Base-by-base conservation (phyloP, 2,113 vertebrate genomes). In the Apus apus region DNA sequence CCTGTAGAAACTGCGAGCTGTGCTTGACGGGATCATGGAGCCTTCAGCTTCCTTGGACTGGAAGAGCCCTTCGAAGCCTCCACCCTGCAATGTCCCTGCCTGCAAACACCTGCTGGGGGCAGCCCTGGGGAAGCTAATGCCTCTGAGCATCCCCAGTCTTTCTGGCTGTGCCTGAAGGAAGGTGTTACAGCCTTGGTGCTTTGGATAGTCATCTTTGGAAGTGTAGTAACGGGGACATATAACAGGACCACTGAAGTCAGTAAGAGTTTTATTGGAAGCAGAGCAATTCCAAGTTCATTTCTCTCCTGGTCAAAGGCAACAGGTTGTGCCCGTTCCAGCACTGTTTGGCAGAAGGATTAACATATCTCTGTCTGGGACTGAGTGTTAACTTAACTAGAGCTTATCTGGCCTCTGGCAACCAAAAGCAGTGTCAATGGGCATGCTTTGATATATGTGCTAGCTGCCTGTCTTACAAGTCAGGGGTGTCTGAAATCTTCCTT, bases 21-120 rank as follows among this genome's bases (percentile, higher is more conserved):
- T 54, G 23, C 50, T 89, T 1, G 2, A 57, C 26, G 74, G 16
- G 23, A 36, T 48, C 30, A 13, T 0, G 0, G 16, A 22, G 11
- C 26, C 36, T 83, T 80, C 65, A 53, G 46, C 45, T 77, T 80
- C 68, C 50, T 89, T 11, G 45, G 40, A 9, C 19, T 9, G 58
- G 58, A 38, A 76, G 20, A 68, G 48, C 29, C 50, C n/a, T 70
- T 66, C 0, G 3, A 18, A 62, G 19, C 50, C 7, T 89, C 27
- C 38, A 13, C 3, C 30, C 11, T 0, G 0, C 40, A 27, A 3
- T 1, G 1, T 58, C 66, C 61, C 73, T 53, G 27, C 34, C 12
- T 56, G 67, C 62, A 64, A 29, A 75, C 36, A 48, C 6, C 2
- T 78, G 23, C 38, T 51, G 29, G 8, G n/a, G 48, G 11, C 45